These are phyloP conservation scores for Corydoras maculifer DNA, from an alignment of 2,113 vertebrate species.

Conservation along the genomic window DNA sequence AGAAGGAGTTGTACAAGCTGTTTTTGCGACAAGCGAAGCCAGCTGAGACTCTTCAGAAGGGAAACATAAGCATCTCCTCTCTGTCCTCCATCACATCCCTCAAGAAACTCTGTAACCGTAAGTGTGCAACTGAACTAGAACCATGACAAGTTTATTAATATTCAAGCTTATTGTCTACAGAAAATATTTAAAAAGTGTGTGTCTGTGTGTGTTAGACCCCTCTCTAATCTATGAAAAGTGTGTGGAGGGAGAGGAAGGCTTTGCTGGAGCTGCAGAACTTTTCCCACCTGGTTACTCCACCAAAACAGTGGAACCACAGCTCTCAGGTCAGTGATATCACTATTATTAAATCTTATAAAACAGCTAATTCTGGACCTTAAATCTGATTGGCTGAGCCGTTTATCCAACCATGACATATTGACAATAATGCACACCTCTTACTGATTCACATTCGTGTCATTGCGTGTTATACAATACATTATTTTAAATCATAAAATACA, in stretches of 20 bases:
- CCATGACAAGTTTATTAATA: neutral
- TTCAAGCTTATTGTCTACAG: neutral
- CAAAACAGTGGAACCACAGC: slow-evolving; percentile 84
- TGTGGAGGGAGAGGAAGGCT: slow-evolving; percentile 82
- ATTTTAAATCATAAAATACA: too few species aligned
- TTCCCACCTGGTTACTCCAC: slow-evolving; percentile 80
- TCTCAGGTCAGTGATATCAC: slow-evolving; percentile 75
- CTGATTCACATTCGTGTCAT: too few species aligned
- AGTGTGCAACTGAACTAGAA: slow-evolving; percentile 45
- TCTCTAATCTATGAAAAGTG: slow-evolving; percentile 90
- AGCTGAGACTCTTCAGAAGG: slow-evolving; percentile 72
- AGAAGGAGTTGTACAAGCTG: slow-evolving; percentile 80
- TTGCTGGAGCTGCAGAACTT: slow-evolving; percentile 77
- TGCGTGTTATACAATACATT: too few species aligned
- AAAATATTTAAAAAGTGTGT: neutral
- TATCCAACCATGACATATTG: neutral
- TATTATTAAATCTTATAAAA: neutral
- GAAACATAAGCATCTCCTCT: slow-evolving; percentile 86
- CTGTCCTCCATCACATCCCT: slow-evolving; percentile 93
- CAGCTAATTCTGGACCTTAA: too few species aligned
- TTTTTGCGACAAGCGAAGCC: slow-evolving; percentile 89
- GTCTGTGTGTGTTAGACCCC: slow-evolving; percentile 68
- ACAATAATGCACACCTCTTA: too few species aligned
- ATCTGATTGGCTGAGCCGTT: neutral
- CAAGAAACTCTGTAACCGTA: slow-evolving; percentile 97